Evolutionary conservation across 2,113 vertebrate species (phyloP).

Genomic region (Oreochromis tanganicae): DNA sequence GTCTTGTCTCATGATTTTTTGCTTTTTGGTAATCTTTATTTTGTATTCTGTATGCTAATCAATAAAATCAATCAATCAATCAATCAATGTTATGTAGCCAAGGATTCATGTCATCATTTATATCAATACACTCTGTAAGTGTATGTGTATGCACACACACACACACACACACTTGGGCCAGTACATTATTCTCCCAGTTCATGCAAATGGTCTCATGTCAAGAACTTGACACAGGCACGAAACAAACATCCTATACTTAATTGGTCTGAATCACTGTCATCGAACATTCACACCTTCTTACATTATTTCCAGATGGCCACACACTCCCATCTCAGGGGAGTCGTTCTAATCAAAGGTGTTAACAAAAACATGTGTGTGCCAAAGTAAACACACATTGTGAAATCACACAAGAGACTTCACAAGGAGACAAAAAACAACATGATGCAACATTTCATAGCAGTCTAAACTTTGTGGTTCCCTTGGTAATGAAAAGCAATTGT

Average conservation of each 20-base stretch:
- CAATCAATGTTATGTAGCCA: no score
- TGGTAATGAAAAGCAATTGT: no score
- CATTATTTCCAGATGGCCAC: background rate
- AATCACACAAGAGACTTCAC: background rate
- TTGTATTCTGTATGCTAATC: no score
- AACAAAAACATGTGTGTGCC: background rate
- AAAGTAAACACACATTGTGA: background rate
- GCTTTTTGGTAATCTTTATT: no score
- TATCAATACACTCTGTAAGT: background rate
- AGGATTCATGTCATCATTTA: no score
- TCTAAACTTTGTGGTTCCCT: no score
- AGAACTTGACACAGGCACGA: background rate
- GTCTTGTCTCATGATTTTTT: no score
- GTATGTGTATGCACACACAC: background rate
- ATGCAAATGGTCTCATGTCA: background rate
- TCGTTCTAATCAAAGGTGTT: constrained; percentile 10
- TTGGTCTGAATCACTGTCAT: background rate
- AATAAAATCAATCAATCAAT: no score
- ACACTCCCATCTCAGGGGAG: background rate
- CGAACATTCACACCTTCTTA: constrained; percentile 8
- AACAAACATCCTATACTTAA: background rate
- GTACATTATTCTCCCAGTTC: background rate
- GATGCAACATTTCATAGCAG: background rate
- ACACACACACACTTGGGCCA: no score
- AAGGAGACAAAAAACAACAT: background rate